Evolutionary conservation across 2,888 invertebrate species (phyloP), one percentile per base, ranked within the genome.

Genomic region (Nemoura dubitans): DNA sequence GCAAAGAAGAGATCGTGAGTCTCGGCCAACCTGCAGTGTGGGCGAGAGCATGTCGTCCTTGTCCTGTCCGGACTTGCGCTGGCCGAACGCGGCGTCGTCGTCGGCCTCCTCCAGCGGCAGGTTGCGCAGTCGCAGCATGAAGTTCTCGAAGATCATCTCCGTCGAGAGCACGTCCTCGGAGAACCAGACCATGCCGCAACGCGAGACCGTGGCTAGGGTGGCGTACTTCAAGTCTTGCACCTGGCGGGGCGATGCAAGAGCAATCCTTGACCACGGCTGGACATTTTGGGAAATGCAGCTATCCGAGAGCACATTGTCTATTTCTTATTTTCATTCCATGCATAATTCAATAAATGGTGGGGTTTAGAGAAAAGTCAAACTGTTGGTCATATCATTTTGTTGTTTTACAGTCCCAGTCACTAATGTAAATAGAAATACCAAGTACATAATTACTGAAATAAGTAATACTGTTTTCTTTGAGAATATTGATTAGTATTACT

Each of bases 181-280:
- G 95, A 99, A 99, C 99, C 99, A 99, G 80, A 99, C 99, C 99
- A 99, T 99, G 89, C 99, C 99, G 91, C 99, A 99, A 92, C 99
- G 98, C 5, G 99, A 99, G 0, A 99, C 99, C 0, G 99, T 99
- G 26, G 99, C 99, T 89, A 99, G 93, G 0, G 99, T 99, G 0
- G 99, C 99, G 92, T 98, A 99, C 92, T 98, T 98, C 90, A 99
- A 92, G 92, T 99, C 99, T 94, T 99, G 99, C 0, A 97, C 96
- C 92, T 95, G 92, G 90, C 84, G 83, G 80, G 83, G 5, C 3
- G 36, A 36, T n/a, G n/a, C n/a, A n/a, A n/a, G n/a, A n/a, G n/a
- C n/a, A n/a, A n/a, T n/a, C n/a, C n/a, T n/a, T n/a, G n/a, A n/a
- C n/a, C n/a, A n/a, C n/a, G n/a, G n/a, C n/a, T n/a, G n/a, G n/a